Evolutionary conservation across 2,113 vertebrate species (phyloP), one percentile per base, ranked within the genome.

Genomic region (Stictonetta naevosa): DNA sequence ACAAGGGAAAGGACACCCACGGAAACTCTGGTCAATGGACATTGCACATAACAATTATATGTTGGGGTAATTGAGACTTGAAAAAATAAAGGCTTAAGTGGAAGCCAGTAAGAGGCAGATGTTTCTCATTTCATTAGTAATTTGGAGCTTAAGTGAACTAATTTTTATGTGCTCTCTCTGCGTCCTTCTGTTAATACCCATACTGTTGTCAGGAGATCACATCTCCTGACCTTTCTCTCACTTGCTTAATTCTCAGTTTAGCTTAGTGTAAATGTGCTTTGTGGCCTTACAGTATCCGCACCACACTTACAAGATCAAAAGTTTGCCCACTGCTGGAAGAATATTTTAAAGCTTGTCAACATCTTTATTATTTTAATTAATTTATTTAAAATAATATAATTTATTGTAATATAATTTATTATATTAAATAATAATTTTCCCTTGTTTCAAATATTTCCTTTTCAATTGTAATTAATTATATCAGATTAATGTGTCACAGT

Each of bases 101-200:
- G 77, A 77, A 85, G 29, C 55, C 48, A 20, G 3, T 67, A 38
- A 83, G 64, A 71, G 44, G 59, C 21, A 56, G 44, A 84, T 75
- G 34, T 52, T 94, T 79, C 67, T 79, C 8, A 53, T 90, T 95
- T 90, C 33, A 40, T 96, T 85, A 92, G 72, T 53, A 66, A 86
- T 91, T 94, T 2, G 19, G 22, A 86, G 36, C 11, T 87, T 83
- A 93, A 87, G 56, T 81, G 84, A 78, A 69, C 25, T 72, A 84
- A 91, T 90, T 90, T 85, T 8, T 78, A 36, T 20, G 58, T 93
- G 33, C 36, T 48, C 79, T 82, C 42, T 85, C 23, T 69, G 3
- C 73, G 62, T 38, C 63, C 40, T 83, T 92, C 33, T 66, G 34
- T 91, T 79, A 81, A 26, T 86, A 74, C 26, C 23, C 3, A 1